These are phyloP conservation scores for Lycocorax pyrrhopterus DNA, from an alignment of 2,113 vertebrate genomes.

Conservation along the genomic window DNA sequence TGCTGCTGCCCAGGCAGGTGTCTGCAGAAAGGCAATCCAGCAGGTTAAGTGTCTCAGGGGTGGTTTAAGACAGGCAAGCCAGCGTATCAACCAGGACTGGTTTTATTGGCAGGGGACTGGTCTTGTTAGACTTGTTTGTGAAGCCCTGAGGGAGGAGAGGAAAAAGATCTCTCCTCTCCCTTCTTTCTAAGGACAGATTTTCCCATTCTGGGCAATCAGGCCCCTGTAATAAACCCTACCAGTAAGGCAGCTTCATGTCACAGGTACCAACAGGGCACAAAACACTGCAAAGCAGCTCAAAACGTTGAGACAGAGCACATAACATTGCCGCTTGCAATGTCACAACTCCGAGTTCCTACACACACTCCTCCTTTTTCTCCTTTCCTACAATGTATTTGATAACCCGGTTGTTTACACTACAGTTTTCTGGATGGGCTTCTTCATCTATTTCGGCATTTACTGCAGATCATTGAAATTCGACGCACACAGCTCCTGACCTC, in stretches of 20 bases:
- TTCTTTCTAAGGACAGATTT: conserved; percentile 2
- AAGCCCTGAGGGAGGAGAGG: background rate
- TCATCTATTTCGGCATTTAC: background rate
- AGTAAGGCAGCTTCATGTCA: background rate
- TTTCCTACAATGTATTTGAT: background rate
- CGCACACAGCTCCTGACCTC: background rate
- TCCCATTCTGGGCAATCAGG: background rate
- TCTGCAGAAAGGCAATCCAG: conserved; percentile 68
- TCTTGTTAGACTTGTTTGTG: conserved; percentile 3
- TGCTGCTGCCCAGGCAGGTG: conserved; percentile 85
- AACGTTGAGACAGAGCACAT: fast-evolving
- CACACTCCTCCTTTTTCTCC: background rate
- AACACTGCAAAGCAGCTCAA: background rate
- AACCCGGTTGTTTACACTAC: background rate
- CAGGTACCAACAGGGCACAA: background rate
- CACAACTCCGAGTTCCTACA: background rate
- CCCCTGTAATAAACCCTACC: background rate
- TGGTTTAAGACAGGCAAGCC: conserved; percentile 47
- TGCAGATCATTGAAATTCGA: conserved; percentile 22
- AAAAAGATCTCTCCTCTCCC: background rate
- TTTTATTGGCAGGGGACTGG: conserved; percentile 12
- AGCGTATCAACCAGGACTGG: conserved; percentile 28
- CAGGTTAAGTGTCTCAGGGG: conserved; percentile 71
- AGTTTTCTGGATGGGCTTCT: conserved; percentile 1
- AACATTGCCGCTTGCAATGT: background rate